These are phyloP conservation scores for Bergia sp. DNA, from an alignment of 92 coral and sea anemone genomes.

Conservation along the genomic window DNA sequence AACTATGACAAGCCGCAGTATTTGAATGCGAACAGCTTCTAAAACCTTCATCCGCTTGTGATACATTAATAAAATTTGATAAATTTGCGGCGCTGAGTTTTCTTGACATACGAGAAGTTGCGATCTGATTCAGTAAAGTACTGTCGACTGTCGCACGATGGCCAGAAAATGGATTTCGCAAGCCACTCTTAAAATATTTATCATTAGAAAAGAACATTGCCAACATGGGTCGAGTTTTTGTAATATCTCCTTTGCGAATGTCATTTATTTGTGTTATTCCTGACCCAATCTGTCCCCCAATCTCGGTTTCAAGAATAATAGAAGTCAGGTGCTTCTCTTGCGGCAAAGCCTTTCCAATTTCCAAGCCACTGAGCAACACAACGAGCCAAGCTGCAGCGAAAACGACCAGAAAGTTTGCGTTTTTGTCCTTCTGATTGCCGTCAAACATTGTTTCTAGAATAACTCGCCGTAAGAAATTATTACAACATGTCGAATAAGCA, in stretches of 20 bases:
- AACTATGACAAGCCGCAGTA: conserved; percentile 28
- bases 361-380: neutral
- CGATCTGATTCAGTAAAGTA: neutral
- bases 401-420: neutral
- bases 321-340: neutral
- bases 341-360: conserved; percentile 13
- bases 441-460: neutral
- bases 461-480: neutral
- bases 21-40: neutral
- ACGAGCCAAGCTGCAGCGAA: neutral
- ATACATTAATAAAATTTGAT: neutral
- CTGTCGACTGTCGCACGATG: neutral
- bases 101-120: neutral
- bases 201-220: neutral
- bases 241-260: neutral
- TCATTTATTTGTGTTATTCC: neutral
- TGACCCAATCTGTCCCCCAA: no score
- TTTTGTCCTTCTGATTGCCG: neutral
- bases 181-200: neutral
- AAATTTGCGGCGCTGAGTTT: neutral
- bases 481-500: neutral
- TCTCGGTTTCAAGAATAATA: neutral
- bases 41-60: neutral
- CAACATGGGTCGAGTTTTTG: neutral
- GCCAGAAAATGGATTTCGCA: neutral